Evolutionary conservation across 2,888 invertebrate genomes (phyloP), one percentile per base, ranked within the genome.

Genomic region (Polydrusus pterygomalis): DNA sequence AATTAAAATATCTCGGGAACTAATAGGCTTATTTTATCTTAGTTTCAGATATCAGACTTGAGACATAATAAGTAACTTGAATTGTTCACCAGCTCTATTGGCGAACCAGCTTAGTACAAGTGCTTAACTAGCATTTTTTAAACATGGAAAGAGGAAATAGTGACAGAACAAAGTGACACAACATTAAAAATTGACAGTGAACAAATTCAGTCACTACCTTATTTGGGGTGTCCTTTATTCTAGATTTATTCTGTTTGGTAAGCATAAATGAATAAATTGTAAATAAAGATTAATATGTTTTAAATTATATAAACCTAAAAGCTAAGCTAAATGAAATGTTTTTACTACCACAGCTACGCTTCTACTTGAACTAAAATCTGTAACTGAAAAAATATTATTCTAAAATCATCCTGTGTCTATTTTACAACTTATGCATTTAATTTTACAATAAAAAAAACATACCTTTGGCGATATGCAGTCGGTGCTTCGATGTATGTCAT

Each of bases 401-500:
- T 51, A 20, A 51, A 51, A 51, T 30, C n/a, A 8, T n/a, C n/a
- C 9, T 20, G 1, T n/a, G 3, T 17, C 51, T 51, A 51, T 51
- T 49, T 49, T 20, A 20, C 5, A 18, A 20, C 11, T 9, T 20
- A 20, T 11, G 20, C 15, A 40, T 47, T 10, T 10, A 34, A 5
- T 10, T 11, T 25, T 25, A 30, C 10, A 17, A 0, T n/a, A 67
- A 51, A 34, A 51, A 6, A 15, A 49, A 54, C 18, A n/a, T 77
- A 77, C 77, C 74, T 77, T 77, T n/a, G 90, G 91, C 15, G 92
- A 92, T 82, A 95, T 93, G 87, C 95, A 95, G 86, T 95, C 95
- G 78, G 94, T 94, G 71, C 95, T 95, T 80, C 92, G 76, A 79
- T 84, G 83, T 34, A 86, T 81, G 20, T 86, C 86, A 17, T 80